Evolutionary conservation across 2,113 vertebrate genomes (phyloP), one percentile per base, ranked within the genome.

Genomic region (Corapipo altera): DNA sequence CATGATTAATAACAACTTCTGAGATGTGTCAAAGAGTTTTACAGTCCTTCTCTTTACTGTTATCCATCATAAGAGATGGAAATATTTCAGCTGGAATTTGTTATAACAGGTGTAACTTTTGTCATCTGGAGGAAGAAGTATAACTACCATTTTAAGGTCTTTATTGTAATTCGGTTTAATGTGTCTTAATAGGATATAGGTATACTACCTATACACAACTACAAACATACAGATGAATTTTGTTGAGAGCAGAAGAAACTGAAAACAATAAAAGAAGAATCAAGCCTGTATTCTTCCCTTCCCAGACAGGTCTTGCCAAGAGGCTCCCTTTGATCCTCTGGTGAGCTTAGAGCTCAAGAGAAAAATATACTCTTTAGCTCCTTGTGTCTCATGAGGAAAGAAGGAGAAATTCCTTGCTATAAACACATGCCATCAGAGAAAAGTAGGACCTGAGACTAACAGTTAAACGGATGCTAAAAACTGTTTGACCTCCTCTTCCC

Each of bases 251-350:
- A 82, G 39, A 59, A 24, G 12, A 65, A 82, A 55, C 4, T 75
- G 33, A 54, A 81, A 89, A 81, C 18, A 59, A 48, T 11, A 52
- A 62, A 85, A 71, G 39, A 73, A 77, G 27, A 44, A 77, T 6
- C 18, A 41, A 73, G 10, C 4, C 39, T 73, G 55, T 70, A 66
- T 57, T 58, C 22, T 73, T 48, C 37, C 6, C 27, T 61, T 66
- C 24, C 32, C 59, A 41, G 27, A 3, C 0, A 0, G 8, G 28
- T 92, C 41, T 76, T 83, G 12, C 32, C 6, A 4, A 72, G 43
- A 49, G 33, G 14, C 43, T 78, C 20, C 16, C 62, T 93, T 93
- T 64, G 26, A 77, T 90, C 27, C 10, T 79, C 20, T 35, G 14
- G 5, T 8, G 66, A 90, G 23, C 11, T 82, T 30, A 30, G 11